phyloP scores from a whole-genome alignment of 1,140 invertebrate genomes.

The Plutomurus gul region DNA sequence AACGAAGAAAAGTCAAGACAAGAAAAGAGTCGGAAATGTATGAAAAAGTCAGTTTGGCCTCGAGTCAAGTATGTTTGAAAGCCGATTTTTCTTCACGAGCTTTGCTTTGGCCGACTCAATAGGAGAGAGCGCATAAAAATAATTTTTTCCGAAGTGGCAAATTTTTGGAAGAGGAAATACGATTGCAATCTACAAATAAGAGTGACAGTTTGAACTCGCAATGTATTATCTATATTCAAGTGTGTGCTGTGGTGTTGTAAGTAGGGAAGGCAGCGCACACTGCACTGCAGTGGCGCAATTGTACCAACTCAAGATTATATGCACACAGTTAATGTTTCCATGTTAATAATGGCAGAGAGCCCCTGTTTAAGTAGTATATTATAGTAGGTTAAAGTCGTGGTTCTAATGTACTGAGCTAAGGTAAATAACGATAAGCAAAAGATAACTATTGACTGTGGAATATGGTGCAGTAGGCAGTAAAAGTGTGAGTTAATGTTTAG shows the following conservation, averaged over 20 bases:
- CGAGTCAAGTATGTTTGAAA: background rate
- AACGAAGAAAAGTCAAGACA: background rate
- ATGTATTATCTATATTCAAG: too few relatives aligned
- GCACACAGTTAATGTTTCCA: too few relatives aligned
- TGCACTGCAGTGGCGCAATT: too few relatives aligned
- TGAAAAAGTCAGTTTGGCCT: constrained; percentile 7
- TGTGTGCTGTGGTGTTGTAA: too few relatives aligned
- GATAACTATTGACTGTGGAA: background rate
- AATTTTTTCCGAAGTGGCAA: constrained; percentile 24
- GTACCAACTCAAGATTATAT: too few relatives aligned
- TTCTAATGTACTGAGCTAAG: background rate
- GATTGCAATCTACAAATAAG: constrained; percentile 22
- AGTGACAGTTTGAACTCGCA: background rate
- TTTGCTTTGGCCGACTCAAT: background rate
- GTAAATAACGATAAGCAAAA: background rate
- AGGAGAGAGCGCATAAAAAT: constrained; percentile 13
- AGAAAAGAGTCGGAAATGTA: background rate
- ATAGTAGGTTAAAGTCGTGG: background rate
- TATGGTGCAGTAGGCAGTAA: background rate
- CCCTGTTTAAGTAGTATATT: too few relatives aligned
- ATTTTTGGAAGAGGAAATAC: constrained; percentile 21
- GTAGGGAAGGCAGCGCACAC: too few relatives aligned
- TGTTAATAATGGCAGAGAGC: too few relatives aligned
- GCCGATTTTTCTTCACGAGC: background rate
- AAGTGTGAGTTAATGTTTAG: background rate